Evolutionary conservation across 2,797 vertebrate species (phyloP).

Genomic region (Sphenodon punctatus): DNA sequence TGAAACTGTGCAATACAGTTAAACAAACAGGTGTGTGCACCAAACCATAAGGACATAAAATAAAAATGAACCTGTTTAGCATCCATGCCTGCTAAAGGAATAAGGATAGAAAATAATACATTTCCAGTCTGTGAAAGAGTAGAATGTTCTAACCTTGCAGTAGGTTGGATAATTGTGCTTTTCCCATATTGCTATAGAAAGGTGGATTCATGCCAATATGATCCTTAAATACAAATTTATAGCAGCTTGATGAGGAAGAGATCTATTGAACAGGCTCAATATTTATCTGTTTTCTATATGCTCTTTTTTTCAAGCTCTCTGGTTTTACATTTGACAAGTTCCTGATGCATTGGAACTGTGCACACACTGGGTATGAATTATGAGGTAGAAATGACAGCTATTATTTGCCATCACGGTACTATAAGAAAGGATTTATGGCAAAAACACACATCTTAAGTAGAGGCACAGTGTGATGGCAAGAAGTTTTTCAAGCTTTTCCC

Average conservation of each 20-base stretch:
- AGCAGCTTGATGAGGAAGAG: neutral
- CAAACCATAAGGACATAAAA: slow-evolving; percentile 9
- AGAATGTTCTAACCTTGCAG: neutral
- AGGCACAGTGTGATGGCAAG: neutral
- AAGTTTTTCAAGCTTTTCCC: neutral
- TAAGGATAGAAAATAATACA: slow-evolving; percentile 35
- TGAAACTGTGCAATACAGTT: slow-evolving; percentile 4
- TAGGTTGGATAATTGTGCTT: neutral
- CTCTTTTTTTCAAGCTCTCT: too few species aligned
- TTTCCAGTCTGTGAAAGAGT: neutral
- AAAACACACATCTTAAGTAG: slow-evolving; percentile 18
- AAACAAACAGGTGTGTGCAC: slow-evolving; percentile 55
- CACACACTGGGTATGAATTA: slow-evolving; percentile 32
- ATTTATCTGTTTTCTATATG: neutral
- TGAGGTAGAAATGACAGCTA: slow-evolving; percentile 18
- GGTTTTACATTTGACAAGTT: neutral
- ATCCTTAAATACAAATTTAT: neutral
- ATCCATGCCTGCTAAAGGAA: slow-evolving; percentile 45
- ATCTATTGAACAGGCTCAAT: neutral
- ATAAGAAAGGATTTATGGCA: slow-evolving; percentile 51
- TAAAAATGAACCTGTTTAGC: slow-evolving; percentile 27
- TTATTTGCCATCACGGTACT: slow-evolving; percentile 45
- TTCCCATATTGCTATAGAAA: neutral
- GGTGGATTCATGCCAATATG: slow-evolving; percentile 19
- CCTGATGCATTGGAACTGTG: slow-evolving; percentile 1